phyloP scores from a whole-genome alignment of 1,140 invertebrate genomes.

The Lordiphosa collinella region DNA sequence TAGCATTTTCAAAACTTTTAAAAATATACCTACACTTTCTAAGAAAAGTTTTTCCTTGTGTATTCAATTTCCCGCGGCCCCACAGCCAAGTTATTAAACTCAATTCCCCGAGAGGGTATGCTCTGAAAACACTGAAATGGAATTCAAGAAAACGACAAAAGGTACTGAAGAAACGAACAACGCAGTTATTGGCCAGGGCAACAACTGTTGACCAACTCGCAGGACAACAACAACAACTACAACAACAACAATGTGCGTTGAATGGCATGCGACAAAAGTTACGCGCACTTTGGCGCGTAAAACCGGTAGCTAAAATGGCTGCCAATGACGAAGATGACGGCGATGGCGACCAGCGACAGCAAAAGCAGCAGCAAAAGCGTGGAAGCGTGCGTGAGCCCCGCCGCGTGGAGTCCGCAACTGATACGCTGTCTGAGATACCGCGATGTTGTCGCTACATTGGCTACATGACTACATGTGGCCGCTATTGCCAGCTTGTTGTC shows the following conservation, averaged over 20 bases:
- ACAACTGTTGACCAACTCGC: conserved; percentile 11
- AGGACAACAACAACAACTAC: conserved; percentile 28
- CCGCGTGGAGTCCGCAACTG: conserved; percentile 32
- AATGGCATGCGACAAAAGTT: conserved; percentile 71
- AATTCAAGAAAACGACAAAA: conserved; percentile 38
- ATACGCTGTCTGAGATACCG: conserved; percentile 58
- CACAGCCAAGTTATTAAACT: too few species aligned
- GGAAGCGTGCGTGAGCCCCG: conserved; percentile 58
- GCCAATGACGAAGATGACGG: conserved; percentile 14
- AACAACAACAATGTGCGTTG: conserved; percentile 44
- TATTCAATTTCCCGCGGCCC: too few species aligned
- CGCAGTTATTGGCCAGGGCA: conserved; percentile 39
- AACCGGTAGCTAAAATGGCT: conserved; percentile 71
- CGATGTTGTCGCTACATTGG: conserved; percentile 61
- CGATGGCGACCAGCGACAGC: conserved; percentile 4
- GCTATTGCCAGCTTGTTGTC: conserved; percentile 27
- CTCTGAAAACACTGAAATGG: conserved; percentile 3
- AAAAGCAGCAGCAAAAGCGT: conserved; percentile 45
- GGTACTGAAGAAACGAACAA: conserved; percentile 37
- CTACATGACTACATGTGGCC: conserved; percentile 45
- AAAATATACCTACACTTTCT: too few species aligned
- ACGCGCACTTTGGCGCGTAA: conserved; percentile 72
- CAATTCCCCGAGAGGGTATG: too few species aligned
- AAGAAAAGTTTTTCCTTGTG: too few species aligned
- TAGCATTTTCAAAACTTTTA: too few species aligned